Conservation (phyloP, 2,797 vertebrate species). For the Sebastes miniatus region DNA sequence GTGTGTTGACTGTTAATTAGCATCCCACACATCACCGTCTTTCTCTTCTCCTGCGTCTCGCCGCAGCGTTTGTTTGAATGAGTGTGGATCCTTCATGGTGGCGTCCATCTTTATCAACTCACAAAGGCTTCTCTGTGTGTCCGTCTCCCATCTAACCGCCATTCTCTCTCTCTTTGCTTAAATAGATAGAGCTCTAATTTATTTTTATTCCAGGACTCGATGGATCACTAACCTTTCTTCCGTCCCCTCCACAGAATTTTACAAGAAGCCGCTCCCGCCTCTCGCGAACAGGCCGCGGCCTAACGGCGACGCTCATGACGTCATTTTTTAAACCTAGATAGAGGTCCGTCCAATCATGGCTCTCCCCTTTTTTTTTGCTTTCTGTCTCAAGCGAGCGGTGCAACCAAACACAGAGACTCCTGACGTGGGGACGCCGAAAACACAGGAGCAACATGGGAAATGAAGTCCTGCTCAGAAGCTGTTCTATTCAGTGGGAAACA, state of each 20-base stretch:
- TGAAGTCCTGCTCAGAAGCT: conserved; percentile 26
- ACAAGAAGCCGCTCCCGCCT: conserved; percentile 92
- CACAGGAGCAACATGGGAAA: conserved; percentile 20
- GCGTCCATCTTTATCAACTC: conserved; percentile 40
- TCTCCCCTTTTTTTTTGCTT: conserved; percentile 67
- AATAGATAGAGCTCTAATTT: background rate
- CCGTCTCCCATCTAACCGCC: background rate
- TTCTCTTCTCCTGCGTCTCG: conserved; percentile 19
- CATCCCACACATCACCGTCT: conserved; percentile 3
- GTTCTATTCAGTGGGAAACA: background rate
- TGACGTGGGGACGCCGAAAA: background rate
- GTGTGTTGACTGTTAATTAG: conserved; percentile 45
- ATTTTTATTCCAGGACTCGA: conserved; percentile 15
- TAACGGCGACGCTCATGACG: conserved; percentile 89
- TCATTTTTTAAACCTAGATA: conserved; percentile 82
- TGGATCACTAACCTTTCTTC: conserved; percentile 45
- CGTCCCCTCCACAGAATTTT: conserved; percentile 79
- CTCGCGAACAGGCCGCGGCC: conserved; percentile 88
- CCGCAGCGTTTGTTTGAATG: conserved; percentile 40
- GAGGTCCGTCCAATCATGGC: conserved; percentile 68
- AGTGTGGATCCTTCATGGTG: conserved; percentile 41
- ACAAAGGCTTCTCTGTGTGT: conserved; percentile 36
- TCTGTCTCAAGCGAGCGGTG: conserved; percentile 74
- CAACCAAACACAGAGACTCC: background rate
- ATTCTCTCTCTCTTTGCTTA: background rate